phyloP scores from a whole-genome alignment of 2,888 invertebrate species.

The Conus canariensis region DNA sequence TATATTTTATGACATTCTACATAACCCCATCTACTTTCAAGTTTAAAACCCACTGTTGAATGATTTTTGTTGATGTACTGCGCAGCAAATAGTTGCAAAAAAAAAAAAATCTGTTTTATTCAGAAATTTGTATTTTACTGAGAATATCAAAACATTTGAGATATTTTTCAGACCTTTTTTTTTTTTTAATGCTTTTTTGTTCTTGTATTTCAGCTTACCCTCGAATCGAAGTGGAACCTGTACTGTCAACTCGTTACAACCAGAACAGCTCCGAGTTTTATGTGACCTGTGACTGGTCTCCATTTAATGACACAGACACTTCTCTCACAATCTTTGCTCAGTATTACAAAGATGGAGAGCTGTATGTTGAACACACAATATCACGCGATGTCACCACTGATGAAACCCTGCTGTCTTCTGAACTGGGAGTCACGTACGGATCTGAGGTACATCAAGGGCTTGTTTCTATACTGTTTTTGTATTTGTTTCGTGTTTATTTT shows the following conservation, averaged over 20 bases:
- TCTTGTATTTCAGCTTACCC: conserved; percentile 50
- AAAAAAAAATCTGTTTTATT: no score
- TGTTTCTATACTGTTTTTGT: background rate
- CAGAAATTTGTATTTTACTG: no score
- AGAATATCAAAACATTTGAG: no score
- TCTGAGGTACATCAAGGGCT: conserved; percentile 32
- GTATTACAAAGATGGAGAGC: conserved; percentile 47
- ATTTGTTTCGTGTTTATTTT: background rate
- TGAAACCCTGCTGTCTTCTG: conserved; percentile 40
- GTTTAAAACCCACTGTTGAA: no score
- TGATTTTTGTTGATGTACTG: no score
- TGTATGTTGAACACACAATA: conserved; percentile 33
- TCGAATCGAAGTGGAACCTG: conserved; percentile 47
- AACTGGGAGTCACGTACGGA: conserved; percentile 37
- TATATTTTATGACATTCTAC: background rate
- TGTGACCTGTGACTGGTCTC: conserved; percentile 57
- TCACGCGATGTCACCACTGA: conserved; percentile 42
- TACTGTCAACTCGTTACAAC: conserved; percentile 49
- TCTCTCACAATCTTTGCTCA: conserved; percentile 47
- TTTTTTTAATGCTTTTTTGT: no score
- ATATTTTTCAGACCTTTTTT: no score
- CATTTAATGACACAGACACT: conserved; percentile 40
- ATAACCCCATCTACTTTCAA: background rate
- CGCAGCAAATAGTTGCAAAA: no score
- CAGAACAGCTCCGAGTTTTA: conserved; percentile 46